A percentile compares a stretch with the other conserved stretches of the same genome.
Conservation (phyloP, 2,888 invertebrate species). For the Amphipoea lucens region DNA sequence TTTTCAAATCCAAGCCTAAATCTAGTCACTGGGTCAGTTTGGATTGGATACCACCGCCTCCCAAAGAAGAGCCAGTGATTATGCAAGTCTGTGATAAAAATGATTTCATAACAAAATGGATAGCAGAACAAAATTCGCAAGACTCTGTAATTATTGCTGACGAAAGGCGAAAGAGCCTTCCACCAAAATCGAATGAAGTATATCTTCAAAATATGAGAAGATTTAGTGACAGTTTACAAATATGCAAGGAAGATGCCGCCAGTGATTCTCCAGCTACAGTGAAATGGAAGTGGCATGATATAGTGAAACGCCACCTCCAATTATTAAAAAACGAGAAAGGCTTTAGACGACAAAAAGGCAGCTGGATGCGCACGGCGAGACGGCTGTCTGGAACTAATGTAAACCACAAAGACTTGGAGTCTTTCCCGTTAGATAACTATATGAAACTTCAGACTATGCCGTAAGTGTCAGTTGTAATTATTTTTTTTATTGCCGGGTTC, state of each 20-base stretch:
- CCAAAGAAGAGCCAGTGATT: slow-evolving; percentile 89
- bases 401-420: slow-evolving; percentile 79
- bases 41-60: slow-evolving; percentile 89
- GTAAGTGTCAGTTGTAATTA: slow-evolving; percentile 78
- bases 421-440: slow-evolving; percentile 82
- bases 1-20: slow-evolving; percentile 90
- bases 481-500: not conserved
- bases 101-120: slow-evolving; percentile 90
- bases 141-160: slow-evolving; percentile 84
- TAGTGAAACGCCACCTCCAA: slow-evolving; percentile 88
- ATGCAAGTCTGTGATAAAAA: slow-evolving; percentile 89
- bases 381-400: slow-evolving; percentile 83
- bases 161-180: slow-evolving; percentile 87
- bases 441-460: slow-evolving; percentile 87
- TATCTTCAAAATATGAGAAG: slow-evolving; percentile 88
- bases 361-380: slow-evolving; percentile 87
- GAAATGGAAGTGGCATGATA: slow-evolving; percentile 89
- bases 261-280: slow-evolving; percentile 89
- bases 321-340: slow-evolving; percentile 87
- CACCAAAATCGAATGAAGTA: slow-evolving; percentile 88
- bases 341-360: slow-evolving; percentile 86
- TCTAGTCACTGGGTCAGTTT: slow-evolving; percentile 91
- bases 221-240: slow-evolving; percentile 88
- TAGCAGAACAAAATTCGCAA: slow-evolving; percentile 88
- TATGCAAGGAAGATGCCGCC: slow-evolving; percentile 89